These are phyloP conservation scores for Copidosoma aretas DNA, from an alignment of 2,888 invertebrate genomes.

Conservation along the genomic window DNA sequence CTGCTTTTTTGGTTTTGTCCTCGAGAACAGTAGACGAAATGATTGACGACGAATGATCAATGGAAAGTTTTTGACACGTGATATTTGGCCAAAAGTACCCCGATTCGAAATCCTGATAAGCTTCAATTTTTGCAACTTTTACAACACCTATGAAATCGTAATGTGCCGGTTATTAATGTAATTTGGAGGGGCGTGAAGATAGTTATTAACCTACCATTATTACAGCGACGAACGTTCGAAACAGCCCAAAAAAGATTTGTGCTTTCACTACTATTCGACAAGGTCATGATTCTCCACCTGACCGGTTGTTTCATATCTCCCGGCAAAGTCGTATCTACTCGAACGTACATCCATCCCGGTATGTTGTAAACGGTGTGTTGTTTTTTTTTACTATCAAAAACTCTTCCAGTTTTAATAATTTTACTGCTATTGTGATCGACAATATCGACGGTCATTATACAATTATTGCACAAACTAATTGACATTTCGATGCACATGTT, in stretches of 20 bases:
- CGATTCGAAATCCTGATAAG: slow-evolving; percentile 25
- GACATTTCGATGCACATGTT: slow-evolving; percentile 45
- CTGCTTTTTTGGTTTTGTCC: not conserved
- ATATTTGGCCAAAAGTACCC: slow-evolving; percentile 41
- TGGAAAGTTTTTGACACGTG: slow-evolving; percentile 48
- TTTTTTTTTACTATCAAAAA: slow-evolving; percentile 5
- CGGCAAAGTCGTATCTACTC: slow-evolving; percentile 16
- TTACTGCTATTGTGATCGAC: not conserved
- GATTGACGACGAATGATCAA: slow-evolving; percentile 14
- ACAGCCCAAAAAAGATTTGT: slow-evolving; percentile 45
- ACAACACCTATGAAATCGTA: slow-evolving; percentile 24
- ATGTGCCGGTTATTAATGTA: no score
- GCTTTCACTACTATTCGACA: not conserved
- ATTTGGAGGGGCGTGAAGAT: not conserved
- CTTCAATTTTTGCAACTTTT: slow-evolving; percentile 34
- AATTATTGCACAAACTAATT: slow-evolving; percentile 46
- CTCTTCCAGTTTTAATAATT: not conserved
- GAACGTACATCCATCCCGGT: slow-evolving; percentile 21
- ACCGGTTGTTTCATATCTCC: slow-evolving; percentile 6
- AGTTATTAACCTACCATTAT: slow-evolving; percentile 26
- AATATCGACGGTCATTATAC: slow-evolving; percentile 40
- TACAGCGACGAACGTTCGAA: slow-evolving; percentile 40
- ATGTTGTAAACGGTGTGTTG: not conserved
- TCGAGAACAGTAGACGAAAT: slow-evolving; percentile 5
- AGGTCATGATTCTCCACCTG: slow-evolving; percentile 38